A percentile compares a stretch with the other conserved stretches of the same genome.
Evolutionary conservation across 2,888 invertebrate species (phyloP).

Genomic region (Augochlorella aurata): DNA sequence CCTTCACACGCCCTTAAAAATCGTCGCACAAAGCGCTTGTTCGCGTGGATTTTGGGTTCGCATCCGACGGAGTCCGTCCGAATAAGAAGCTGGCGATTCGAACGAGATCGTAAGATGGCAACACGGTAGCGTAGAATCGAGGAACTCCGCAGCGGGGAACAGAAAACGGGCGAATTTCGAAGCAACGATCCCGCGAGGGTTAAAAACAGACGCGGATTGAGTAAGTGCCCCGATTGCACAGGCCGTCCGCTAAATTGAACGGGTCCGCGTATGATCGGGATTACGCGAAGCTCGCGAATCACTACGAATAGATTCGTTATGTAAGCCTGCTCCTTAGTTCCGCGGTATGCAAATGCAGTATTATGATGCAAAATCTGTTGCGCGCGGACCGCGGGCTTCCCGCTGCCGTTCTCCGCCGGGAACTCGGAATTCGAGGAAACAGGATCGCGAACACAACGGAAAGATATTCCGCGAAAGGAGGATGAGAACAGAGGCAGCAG

Average conservation of each 20-base stretch:
- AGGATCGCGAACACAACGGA: no score
- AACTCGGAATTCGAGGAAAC: neutral
- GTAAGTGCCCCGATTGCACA: slow-evolving; percentile 8
- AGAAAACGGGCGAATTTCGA: neutral
- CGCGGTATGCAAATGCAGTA: slow-evolving; percentile 7
- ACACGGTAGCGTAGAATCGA: no score
- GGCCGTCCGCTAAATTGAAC: slow-evolving; percentile 5
- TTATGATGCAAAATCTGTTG: slow-evolving; percentile 10
- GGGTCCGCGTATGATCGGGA: slow-evolving; percentile 6
- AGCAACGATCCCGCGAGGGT: neutral
- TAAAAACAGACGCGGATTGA: neutral
- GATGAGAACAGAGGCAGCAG: neutral
- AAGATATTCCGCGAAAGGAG: no score
- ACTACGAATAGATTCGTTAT: slow-evolving; percentile 13
- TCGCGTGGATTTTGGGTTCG: no score
- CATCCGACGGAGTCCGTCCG: no score
- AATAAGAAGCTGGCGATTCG: no score
- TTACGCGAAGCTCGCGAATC: slow-evolving; percentile 10
- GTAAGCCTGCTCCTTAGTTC: slow-evolving; percentile 9
- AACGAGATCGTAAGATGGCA: no score
- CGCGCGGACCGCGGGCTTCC: neutral
- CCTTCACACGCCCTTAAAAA: no score
- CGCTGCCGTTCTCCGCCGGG: neutral
- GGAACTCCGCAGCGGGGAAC: neutral
- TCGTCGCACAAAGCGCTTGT: no score